These are phyloP conservation scores for Atopsyche davidsoni DNA, from an alignment of 1,140 invertebrate genomes.

Conservation along the genomic window DNA sequence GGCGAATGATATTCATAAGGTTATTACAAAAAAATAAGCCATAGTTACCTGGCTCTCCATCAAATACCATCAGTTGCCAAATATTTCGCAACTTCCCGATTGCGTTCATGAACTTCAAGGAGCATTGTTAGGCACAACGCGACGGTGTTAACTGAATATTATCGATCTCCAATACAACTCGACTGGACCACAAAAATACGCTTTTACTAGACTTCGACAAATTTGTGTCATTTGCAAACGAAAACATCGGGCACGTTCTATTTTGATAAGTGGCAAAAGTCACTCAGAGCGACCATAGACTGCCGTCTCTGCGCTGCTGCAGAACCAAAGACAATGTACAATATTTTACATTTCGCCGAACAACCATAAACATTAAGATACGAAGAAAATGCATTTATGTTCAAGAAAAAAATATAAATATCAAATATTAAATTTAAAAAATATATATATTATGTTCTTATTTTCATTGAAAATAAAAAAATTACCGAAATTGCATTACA, in stretches of 20 bases:
- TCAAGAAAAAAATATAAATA: too few species aligned
- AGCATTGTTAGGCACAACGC: conserved; percentile 12
- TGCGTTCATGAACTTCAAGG: conserved; percentile 21
- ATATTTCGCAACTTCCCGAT: conserved; percentile 22
- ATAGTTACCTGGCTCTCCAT: conserved; percentile 22
- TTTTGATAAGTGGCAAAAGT: conserved; percentile 26
- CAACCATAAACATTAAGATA: too few species aligned
- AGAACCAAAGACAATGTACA: too few species aligned
- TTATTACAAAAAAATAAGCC: conserved; percentile 21
- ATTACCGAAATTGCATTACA: too few species aligned
- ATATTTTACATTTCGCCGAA: too few species aligned
- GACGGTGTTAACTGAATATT: conserved; percentile 4
- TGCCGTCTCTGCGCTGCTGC: too few species aligned
- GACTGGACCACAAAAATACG: conserved; percentile 8
- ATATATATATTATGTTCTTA: too few species aligned
- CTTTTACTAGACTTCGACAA: conserved; percentile 17
- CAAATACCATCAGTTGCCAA: conserved; percentile 23
- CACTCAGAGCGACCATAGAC: too few species aligned
- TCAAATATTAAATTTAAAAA: too few species aligned
- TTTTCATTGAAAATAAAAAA: too few species aligned
- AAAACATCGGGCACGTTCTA: conserved; percentile 24
- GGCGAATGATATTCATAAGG: conserved; percentile 19
- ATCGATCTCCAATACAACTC: background rate
- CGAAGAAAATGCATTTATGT: too few species aligned
- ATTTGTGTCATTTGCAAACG: conserved; percentile 22